Conservation (phyloP, 2,888 invertebrate species). For the Diachrysia chrysitis region DNA sequence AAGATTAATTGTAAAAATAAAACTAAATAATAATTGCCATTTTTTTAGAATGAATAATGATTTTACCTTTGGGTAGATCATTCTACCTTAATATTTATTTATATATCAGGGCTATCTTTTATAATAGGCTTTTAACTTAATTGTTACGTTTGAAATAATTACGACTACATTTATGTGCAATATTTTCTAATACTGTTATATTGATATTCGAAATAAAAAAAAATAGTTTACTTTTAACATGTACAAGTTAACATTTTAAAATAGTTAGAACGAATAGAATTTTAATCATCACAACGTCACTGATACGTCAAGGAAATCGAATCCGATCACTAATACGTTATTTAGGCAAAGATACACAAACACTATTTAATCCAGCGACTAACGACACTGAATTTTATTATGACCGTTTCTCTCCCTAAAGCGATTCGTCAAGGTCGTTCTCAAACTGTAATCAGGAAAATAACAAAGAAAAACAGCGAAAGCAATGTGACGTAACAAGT, state of each 20-base stretch:
- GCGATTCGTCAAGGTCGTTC: constrained; percentile 1
- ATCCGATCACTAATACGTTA: neutral
- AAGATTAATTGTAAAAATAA: neutral
- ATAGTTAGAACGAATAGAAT: neutral
- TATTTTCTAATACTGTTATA: too few relatives aligned
- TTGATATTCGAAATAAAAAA: too few relatives aligned
- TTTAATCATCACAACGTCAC: neutral
- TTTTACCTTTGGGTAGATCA: too few relatives aligned
- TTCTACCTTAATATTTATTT: too few relatives aligned
- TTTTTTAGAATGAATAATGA: neutral
- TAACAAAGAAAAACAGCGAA: neutral
- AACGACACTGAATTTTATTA: neutral
- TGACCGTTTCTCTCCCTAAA: neutral
- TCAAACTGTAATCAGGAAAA: neutral
- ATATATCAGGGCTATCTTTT: too few relatives aligned
- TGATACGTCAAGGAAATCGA: too few relatives aligned
- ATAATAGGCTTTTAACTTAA: too few relatives aligned
- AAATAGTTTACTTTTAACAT: too few relatives aligned
- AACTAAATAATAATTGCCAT: neutral
- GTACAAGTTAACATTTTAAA: neutral
- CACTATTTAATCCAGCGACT: neutral
- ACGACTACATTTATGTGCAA: too few relatives aligned
- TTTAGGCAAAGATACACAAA: neutral
- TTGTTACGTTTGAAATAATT: too few relatives aligned
- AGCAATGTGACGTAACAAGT: neutral